Conservation (phyloP, 2,888 invertebrate species). For the Scaptomyza polygonia region DNA sequence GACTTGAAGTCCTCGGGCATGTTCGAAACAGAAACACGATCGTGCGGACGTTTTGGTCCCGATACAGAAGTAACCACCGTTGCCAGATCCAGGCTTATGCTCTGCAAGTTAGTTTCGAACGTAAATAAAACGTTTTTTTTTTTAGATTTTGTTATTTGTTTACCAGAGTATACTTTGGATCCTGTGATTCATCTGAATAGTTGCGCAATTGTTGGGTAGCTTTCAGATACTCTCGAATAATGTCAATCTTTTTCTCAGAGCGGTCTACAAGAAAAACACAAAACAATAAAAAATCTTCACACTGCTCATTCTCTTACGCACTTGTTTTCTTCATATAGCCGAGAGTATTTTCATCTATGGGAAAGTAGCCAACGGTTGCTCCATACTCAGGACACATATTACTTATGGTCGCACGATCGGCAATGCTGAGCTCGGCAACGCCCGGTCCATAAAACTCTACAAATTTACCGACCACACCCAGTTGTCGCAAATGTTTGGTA, state of each 20-base stretch:
- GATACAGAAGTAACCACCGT: slow-evolving; percentile 97
- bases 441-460: slow-evolving; percentile 99
- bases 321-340: slow-evolving; percentile 94
- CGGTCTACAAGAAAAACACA: slow-evolving; percentile 87
- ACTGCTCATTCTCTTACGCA: slow-evolving; percentile 68
- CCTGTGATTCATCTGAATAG: slow-evolving; percentile 89
- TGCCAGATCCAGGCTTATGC: slow-evolving; percentile 89
- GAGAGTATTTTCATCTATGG: slow-evolving; percentile 93
- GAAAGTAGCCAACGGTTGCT: slow-evolving; percentile 97
- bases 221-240: slow-evolving; percentile 92
- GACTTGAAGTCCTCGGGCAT: slow-evolving; percentile 95
- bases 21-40: slow-evolving; percentile 94
- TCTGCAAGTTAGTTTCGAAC: slow-evolving; percentile 43
- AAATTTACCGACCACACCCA: slow-evolving; percentile 99
- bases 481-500: slow-evolving; percentile 95
- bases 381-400: slow-evolving; percentile 99
- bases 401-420: slow-evolving; percentile 98
- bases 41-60: slow-evolving; percentile 98
- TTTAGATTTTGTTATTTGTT: not conserved
- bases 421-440: slow-evolving; percentile 94
- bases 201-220: slow-evolving; percentile 93
- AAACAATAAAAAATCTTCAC: not conserved
- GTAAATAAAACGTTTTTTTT: not conserved
- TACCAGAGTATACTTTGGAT: slow-evolving; percentile 92
- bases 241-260: slow-evolving; percentile 89